A percentile compares a stretch with the other conserved stretches of the same genome.
Conservation (phyloP, 1,140 invertebrate genomes). For the Dendroctonus valens region DNA sequence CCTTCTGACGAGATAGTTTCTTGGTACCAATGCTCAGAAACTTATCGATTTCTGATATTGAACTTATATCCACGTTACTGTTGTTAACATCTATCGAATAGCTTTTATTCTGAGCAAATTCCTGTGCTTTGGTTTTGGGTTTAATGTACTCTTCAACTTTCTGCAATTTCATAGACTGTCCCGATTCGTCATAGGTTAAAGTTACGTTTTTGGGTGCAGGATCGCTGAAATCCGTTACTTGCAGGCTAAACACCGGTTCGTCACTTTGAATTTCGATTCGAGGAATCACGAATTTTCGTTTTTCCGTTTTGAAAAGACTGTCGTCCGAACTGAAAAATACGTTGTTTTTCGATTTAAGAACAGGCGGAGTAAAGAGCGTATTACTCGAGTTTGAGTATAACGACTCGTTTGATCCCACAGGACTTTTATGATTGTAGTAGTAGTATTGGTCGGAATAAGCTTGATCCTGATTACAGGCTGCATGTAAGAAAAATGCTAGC, state of each 20-base stretch:
- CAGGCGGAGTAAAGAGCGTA: conserved; percentile 44
- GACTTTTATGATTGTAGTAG: conserved; percentile 39
- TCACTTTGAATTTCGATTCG: conserved; percentile 45
- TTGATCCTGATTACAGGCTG: conserved; percentile 38
- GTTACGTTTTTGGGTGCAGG: conserved; percentile 44
- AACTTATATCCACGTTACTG: conserved; percentile 36
- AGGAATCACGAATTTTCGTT: conserved; percentile 44
- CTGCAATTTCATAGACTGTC: conserved; percentile 35
- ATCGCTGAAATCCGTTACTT: conserved; percentile 49
- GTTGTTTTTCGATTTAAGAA: conserved; percentile 44
- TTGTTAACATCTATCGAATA: conserved; percentile 44
- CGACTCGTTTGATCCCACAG: conserved; percentile 44
- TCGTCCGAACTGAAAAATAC: conserved; percentile 50
- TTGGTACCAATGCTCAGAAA: conserved; percentile 41
- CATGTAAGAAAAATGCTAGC: conserved; percentile 42
- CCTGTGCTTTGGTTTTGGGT: conserved; percentile 33
- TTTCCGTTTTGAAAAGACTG: conserved; percentile 45
- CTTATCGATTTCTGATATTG: conserved; percentile 40
- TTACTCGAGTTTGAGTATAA: conserved; percentile 37
- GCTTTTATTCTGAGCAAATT: conserved; percentile 44
- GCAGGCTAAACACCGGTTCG: conserved; percentile 45
- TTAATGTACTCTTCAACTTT: conserved; percentile 38
- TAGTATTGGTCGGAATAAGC: conserved; percentile 36
- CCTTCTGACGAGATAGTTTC: conserved; percentile 35
- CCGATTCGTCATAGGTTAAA: conserved; percentile 43